Conservation (phyloP, 2,888 invertebrate genomes). For the Cheiracanthium punctorium region DNA sequence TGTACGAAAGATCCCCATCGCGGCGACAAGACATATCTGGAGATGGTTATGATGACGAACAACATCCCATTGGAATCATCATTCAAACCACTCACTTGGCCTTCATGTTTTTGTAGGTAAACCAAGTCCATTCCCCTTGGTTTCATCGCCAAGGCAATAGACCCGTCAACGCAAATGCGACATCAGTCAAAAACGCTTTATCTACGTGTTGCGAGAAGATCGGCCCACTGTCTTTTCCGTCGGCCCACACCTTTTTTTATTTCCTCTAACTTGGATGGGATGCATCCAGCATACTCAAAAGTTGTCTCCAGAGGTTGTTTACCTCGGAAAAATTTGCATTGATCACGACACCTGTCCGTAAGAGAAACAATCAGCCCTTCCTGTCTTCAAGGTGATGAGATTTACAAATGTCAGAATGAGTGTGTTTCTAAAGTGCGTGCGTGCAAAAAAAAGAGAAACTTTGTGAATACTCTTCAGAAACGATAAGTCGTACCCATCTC, state of each 20-base stretch:
- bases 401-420: not conserved
- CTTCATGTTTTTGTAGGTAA: too few species aligned
- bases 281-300: not conserved
- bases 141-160: not conserved
- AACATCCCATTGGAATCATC: too few species aligned
- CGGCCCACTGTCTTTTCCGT: not conserved
- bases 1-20: too few species aligned
- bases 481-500: too few species aligned
- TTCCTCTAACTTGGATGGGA: not conserved
- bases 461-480: too few species aligned
- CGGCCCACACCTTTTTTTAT: not conserved
- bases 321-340: slow-evolving; percentile 1
- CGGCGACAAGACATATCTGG: too few species aligned
- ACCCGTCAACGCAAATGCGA: not conserved
- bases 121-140: not conserved
- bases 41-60: too few species aligned
- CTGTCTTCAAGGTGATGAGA: slow-evolving; percentile 2
- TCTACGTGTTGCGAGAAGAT: not conserved
- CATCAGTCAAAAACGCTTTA: not conserved
- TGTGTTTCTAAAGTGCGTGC: too few species aligned
- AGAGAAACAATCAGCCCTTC: not conserved
- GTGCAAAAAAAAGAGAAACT: too few species aligned
- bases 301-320: slow-evolving; percentile 6
- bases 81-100: too few species aligned
- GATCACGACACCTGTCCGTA: slow-evolving; percentile 4